Evolutionary conservation across 1,140 invertebrate species (phyloP).

Genomic region (Lordiphosa collinella): DNA sequence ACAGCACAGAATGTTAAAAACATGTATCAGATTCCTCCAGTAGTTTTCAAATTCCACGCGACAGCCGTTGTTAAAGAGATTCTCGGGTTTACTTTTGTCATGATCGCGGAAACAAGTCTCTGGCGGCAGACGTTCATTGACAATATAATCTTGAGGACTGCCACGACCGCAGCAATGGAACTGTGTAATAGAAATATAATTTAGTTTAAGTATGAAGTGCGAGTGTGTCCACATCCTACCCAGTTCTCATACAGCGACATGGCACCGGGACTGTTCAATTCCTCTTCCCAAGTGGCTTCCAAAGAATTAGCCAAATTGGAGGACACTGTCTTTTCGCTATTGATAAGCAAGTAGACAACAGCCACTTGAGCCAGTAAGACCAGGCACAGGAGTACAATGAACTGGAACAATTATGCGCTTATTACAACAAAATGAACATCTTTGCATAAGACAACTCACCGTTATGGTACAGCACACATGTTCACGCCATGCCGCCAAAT

Average conservation of each 20-base stretch:
- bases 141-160: slow-evolving; percentile 66
- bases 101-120: slow-evolving; percentile 56
- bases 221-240: slow-evolving; percentile 27
- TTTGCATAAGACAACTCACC: slow-evolving; percentile 38
- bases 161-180: slow-evolving; percentile 81
- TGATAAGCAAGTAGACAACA: slow-evolving; percentile 28
- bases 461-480: slow-evolving; percentile 72
- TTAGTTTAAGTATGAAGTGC: no score
- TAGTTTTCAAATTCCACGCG: slow-evolving; percentile 68
- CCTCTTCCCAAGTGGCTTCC: slow-evolving; percentile 63
- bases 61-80: slow-evolving; percentile 63
- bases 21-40: slow-evolving; percentile 45
- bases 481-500: slow-evolving; percentile 58
- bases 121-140: slow-evolving; percentile 41
- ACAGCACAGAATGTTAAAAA: slow-evolving; percentile 60
- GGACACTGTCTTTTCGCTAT: slow-evolving; percentile 5
- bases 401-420: slow-evolving; percentile 31
- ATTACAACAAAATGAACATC: background rate
- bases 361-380: slow-evolving; percentile 53
- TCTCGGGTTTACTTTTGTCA: slow-evolving; percentile 54
- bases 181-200: slow-evolving; percentile 45
- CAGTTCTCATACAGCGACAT: slow-evolving; percentile 73
- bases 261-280: slow-evolving; percentile 60
- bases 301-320: slow-evolving; percentile 56
- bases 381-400: slow-evolving; percentile 46